Base-by-base conservation (phyloP, 2,113 vertebrate species). In the Charina bottae region DNA sequence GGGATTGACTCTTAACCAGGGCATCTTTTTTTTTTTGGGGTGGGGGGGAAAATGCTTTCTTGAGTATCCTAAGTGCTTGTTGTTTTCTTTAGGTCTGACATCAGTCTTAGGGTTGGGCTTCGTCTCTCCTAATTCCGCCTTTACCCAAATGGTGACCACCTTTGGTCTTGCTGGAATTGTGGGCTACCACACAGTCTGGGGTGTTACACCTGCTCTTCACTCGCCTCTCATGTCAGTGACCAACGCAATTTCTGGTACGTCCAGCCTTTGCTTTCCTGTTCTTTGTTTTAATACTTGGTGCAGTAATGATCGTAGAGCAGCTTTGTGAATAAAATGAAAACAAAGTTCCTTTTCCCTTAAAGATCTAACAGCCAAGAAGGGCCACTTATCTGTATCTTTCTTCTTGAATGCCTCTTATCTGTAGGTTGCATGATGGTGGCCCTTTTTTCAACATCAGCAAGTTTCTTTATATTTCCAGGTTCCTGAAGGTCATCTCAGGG, bases 191-290 rank as follows among this genome's bases (percentile, higher is more conserved):
- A 87, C 83, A 49, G 89, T 88, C 54, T 91, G 91, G 89, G 93
- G 91, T 89, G 87, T 96, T 55, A 93, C 94, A 87, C 95, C 95
- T 92, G 93, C 94, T 64, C 92, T 96, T 49, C 87, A 94, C 92
- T 96, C 96, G 7, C 91, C 89, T 86, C 86, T 95, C 9, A 90
- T 95, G 94, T 91, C 89, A 90, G 85, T 95, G 58, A 95, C 93
- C n/a, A 96, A 95, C 90, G 94, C 94, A 8, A 94, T 95, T 68
- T 96, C 95, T 42, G 92, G 95, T 95, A 83, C 28, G 84, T 28
- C 8, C 42, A 26, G 37, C 53, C 1, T 90, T 92, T 59, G 72
- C 12, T 42, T 83, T 90, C 17, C 72, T 85, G 78, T 78, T 87
- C 2, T 87, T 90, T 8, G 42, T 89, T 12, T 49, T 46, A 78